A percentile compares a stretch with the other conserved stretches of the same genome.
Conservation (phyloP, 1,140 invertebrate species). For the Amyelois transitella region DNA sequence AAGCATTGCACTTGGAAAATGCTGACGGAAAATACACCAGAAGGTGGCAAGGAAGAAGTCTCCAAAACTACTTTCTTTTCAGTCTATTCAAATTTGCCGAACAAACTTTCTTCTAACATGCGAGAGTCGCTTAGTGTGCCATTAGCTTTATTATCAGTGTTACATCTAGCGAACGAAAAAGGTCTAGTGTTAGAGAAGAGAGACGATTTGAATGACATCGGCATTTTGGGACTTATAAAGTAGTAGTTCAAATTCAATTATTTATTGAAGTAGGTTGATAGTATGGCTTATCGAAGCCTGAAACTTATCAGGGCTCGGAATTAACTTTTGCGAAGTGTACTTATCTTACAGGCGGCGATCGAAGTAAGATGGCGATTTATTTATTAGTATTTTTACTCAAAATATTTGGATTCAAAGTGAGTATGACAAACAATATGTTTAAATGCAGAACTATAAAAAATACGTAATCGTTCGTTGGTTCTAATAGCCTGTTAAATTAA, state of each 20-base stretch:
- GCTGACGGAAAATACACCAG: slow-evolving; percentile 52
- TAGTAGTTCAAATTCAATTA: slow-evolving; percentile 14
- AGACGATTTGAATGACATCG: slow-evolving; percentile 59
- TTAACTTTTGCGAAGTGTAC: no score
- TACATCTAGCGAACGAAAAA: slow-evolving; percentile 89
- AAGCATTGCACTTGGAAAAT: slow-evolving; percentile 83
- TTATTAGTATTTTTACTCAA: no score
- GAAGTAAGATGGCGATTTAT: no score
- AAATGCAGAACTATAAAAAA: no score
- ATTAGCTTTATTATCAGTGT: slow-evolving; percentile 83
- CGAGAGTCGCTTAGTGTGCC: slow-evolving; percentile 83
- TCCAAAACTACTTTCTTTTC: slow-evolving; percentile 62
- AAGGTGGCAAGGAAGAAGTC: slow-evolving; percentile 50
- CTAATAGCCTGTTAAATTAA: no score
- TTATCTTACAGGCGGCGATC: no score
- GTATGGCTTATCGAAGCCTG: no score
- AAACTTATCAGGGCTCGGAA: no score
- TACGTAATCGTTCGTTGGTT: no score
- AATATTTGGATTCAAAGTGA: no score
- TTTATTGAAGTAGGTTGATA: no score
- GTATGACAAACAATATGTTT: no score
- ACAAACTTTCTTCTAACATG: slow-evolving; percentile 76
- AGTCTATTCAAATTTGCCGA: slow-evolving; percentile 77
- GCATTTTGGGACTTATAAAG: slow-evolving; percentile 55
- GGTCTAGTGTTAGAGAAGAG: slow-evolving; percentile 57